Evolutionary conservation across 2,888 invertebrate genomes (phyloP).

Genomic region (Eupithecia exiguata): DNA sequence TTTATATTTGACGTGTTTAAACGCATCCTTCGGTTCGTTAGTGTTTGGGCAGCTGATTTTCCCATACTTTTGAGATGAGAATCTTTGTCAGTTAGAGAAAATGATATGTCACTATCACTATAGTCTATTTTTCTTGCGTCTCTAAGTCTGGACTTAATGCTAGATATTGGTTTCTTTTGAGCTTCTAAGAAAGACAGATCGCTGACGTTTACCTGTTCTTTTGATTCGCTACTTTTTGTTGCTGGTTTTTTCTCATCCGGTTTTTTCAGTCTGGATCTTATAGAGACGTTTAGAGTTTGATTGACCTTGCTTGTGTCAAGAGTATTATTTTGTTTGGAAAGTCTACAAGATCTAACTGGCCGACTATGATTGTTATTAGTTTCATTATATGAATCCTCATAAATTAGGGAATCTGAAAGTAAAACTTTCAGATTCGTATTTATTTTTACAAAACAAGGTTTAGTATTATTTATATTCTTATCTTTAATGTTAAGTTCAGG

Average conservation of each 20-base stretch:
- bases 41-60: slow-evolving; percentile 3
- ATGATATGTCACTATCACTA: slow-evolving; percentile 50
- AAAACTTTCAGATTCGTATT: neutral
- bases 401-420: slow-evolving; percentile 22
- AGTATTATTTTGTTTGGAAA: slow-evolving; percentile 34
- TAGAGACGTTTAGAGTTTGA: slow-evolving; percentile 23
- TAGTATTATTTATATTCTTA: slow-evolving; percentile 9
- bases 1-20: slow-evolving; percentile 2
- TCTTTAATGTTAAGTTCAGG: slow-evolving; percentile 16
- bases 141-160: slow-evolving; percentile 4
- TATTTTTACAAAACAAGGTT: neutral
- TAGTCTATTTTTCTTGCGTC: slow-evolving; percentile 26
- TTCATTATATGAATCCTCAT: slow-evolving; percentile 29
- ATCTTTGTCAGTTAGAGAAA: slow-evolving; percentile 40
- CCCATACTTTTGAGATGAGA: slow-evolving; percentile 26
- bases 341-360: slow-evolving; percentile 46
- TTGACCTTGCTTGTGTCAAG: slow-evolving; percentile 36
- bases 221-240: slow-evolving; percentile 1
- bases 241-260: slow-evolving; percentile 4
- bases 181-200: slow-evolving; percentile 27
- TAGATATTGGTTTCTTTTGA: slow-evolving; percentile 20
- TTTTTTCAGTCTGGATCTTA: slow-evolving; percentile 28
- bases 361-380: slow-evolving; percentile 41
- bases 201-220: slow-evolving; percentile 18
- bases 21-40: neutral